These are phyloP conservation scores for Epinotia brunnichana DNA, from an alignment of 2,888 invertebrate genomes.

Conservation along the genomic window DNA sequence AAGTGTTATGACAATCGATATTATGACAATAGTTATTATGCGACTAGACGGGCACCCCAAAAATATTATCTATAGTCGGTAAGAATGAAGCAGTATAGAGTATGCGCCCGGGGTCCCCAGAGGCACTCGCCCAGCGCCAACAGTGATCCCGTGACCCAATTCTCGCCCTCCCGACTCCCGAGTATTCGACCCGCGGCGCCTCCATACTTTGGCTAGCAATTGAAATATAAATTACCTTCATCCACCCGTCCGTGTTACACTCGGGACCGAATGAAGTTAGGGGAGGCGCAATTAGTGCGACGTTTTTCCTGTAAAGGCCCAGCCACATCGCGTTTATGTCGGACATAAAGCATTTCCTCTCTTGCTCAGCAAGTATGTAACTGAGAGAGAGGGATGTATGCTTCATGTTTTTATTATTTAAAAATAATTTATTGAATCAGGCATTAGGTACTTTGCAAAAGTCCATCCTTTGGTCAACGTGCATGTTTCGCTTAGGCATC, in stretches of 20 bases:
- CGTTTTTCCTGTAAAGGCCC: conserved; percentile 11
- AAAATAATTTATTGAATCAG: no score
- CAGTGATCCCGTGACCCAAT: conserved; percentile 15
- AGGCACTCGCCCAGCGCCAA: conserved; percentile 35
- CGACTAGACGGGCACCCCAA: no score
- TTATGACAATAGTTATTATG: no score
- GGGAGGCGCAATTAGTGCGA: not conserved
- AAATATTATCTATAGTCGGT: not conserved
- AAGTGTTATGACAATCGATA: no score
- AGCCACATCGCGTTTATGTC: no score
- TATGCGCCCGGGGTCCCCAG: not conserved
- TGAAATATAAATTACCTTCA: conserved; percentile 12
- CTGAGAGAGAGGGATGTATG: no score
- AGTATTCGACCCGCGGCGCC: not conserved
- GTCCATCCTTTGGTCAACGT: no score
- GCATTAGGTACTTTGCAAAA: no score
- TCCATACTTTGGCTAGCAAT: not conserved
- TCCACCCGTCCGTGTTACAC: conserved; percentile 1
- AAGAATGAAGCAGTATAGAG: not conserved
- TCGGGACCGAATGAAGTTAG: conserved; percentile 6
- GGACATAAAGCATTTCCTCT: no score
- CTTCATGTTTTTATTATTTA: no score
- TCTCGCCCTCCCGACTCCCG: not conserved
- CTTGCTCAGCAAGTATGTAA: no score
- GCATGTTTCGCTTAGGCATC: no score